Percentiles rank a stretch among this genome's conserved stretches.
These are phyloP conservation scores for Sebastes oblongus DNA, from an alignment of 2,797 vertebrate species.

Conservation along the genomic window DNA sequence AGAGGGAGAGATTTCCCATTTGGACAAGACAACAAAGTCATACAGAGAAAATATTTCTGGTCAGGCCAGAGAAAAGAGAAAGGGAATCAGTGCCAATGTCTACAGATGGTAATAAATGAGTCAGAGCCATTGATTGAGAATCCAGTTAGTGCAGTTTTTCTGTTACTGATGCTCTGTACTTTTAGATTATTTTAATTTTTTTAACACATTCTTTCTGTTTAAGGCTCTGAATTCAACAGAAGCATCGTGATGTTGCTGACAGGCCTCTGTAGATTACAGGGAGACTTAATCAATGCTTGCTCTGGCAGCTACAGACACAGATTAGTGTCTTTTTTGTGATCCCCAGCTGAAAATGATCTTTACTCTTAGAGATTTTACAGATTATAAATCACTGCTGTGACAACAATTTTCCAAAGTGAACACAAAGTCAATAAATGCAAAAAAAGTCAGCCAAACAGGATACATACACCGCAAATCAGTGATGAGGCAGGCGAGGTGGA, in stretches of 20 bases:
- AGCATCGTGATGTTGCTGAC: neutral
- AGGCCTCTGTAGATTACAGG: neutral
- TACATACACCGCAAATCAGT: too few relatives aligned
- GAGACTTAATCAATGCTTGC: neutral
- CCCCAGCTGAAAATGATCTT: neutral
- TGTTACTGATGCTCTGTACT: neutral
- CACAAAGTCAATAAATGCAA: too few relatives aligned
- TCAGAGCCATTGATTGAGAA: slow-evolving; percentile 26
- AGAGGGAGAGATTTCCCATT: slow-evolving; percentile 17
- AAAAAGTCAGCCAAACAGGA: too few relatives aligned
- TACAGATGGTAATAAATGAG: slow-evolving; percentile 52
- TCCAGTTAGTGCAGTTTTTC: slow-evolving; percentile 22
- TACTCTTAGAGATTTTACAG: neutral
- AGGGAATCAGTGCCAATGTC: slow-evolving; percentile 26
- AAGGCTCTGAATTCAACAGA: neutral
- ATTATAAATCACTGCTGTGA: neutral
- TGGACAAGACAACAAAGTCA: slow-evolving; percentile 38
- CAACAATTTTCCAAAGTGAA: neutral
- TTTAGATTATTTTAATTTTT: slow-evolving; percentile 3
- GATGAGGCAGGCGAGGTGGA: too few relatives aligned
- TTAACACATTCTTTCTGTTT: neutral
- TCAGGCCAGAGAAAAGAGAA: slow-evolving; percentile 16
- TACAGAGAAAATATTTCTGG: slow-evolving; percentile 27
- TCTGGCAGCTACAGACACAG: slow-evolving; percentile 1
- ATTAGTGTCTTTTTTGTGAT: slow-evolving; percentile 1